These are phyloP conservation scores for Tribolium freemani DNA, from an alignment of 2,888 invertebrate genomes.

Conservation along the genomic window DNA sequence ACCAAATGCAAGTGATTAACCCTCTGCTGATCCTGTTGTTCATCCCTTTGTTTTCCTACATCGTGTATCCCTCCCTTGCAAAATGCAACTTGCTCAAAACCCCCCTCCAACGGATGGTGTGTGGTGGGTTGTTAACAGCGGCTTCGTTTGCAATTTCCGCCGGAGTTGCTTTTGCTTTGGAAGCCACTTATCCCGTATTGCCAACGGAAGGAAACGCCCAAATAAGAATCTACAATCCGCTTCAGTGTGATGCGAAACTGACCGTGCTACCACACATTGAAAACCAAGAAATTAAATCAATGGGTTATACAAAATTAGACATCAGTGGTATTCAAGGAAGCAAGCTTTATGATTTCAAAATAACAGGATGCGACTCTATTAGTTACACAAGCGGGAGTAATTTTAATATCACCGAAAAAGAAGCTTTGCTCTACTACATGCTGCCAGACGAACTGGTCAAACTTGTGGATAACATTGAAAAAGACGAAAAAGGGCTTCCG, in stretches of 20 bases:
- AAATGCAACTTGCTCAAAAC: constrained; percentile 78
- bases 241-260: constrained; percentile 67
- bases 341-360: constrained; percentile 1
- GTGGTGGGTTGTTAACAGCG: constrained; percentile 90
- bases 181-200: constrained; percentile 77
- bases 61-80: constrained; percentile 83
- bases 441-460: neutral
- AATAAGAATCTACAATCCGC: constrained; percentile 80
- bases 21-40: constrained; percentile 87
- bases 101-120: constrained; percentile 88
- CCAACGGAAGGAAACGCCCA: constrained; percentile 75
- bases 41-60: constrained; percentile 87
- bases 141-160: constrained; percentile 90
- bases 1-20: constrained; percentile 96
- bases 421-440: constrained; percentile 51
- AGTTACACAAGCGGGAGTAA: neutral
- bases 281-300: constrained; percentile 2
- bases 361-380: constrained; percentile 18
- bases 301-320: constrained; percentile 23
- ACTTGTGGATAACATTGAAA: constrained; percentile 67
- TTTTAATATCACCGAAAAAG: constrained; percentile 32
- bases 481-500: constrained; percentile 73
- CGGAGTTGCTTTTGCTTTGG: constrained; percentile 82
- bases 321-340: neutral
- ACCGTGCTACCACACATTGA: neutral